Conservation (phyloP, 2,888 invertebrate species). For the Lasioglossum zephyrum region DNA sequence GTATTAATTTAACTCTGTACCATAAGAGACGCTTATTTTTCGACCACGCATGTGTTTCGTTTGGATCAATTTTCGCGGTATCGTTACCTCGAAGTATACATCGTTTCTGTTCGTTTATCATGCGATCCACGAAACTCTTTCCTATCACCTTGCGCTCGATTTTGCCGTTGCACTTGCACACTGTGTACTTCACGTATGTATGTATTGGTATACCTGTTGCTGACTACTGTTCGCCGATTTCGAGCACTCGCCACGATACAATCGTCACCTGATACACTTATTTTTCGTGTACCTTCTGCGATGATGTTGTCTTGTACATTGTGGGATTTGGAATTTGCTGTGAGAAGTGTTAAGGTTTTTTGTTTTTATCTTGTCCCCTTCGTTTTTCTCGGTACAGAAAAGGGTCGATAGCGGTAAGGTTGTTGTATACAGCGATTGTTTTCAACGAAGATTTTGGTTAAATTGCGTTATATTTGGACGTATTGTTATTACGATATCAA, state of each 20-base stretch:
- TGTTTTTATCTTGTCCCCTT: not conserved
- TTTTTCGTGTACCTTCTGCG: constrained; percentile 20
- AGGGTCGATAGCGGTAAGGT: not conserved
- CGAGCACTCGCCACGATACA: constrained; percentile 6
- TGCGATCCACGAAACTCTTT: constrained; percentile 13
- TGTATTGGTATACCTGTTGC: constrained; percentile 12
- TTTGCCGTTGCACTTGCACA: constrained; percentile 48
- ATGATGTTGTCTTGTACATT: constrained; percentile 31
- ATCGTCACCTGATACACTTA: constrained; percentile 10
- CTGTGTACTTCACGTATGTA: constrained; percentile 15
- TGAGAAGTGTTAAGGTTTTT: not conserved
- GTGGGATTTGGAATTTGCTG: not conserved
- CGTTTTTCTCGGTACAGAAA: constrained; percentile 10
- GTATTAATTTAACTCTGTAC: no score
- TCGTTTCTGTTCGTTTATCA: constrained; percentile 7
- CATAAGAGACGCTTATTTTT: no score
- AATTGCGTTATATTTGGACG: not conserved
- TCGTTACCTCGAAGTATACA: constrained; percentile 1
- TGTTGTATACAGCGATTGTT: not conserved
- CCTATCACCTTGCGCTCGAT: constrained; percentile 11
- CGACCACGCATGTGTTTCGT: not conserved
- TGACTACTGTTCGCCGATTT: constrained; percentile 3
- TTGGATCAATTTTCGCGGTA: not conserved
- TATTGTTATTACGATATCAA: not conserved
- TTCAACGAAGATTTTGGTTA: not conserved